A percentile compares a stretch with the other conserved stretches of the same genome.
Conservation (phyloP, 2,113 vertebrate species). For the Mus musculus region GRCm39 chr2:108044501-108045000, state of each 20-base stretch:
- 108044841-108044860: not conserved
- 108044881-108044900: not conserved
- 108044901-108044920: not conserved
- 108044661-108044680: not conserved
- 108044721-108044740: not conserved
- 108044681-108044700: not conserved
- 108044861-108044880: not conserved
- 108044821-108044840: not conserved
- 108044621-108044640: not conserved
- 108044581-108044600: not conserved
- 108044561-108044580: no score
- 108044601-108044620: not conserved
- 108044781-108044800: not conserved
- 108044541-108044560: no score
- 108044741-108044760: not conserved
- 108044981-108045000: no score
- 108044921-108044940: not conserved
- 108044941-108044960: no score
- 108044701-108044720: not conserved
- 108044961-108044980: no score
- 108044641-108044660: not conserved
- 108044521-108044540: no score
- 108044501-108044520: no score
- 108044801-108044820: not conserved
- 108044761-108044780: not conserved